A percentile compares a stretch with the other conserved stretches of the same genome.
phyloP scores from a whole-genome alignment of 2,797 vertebrate species.

The Jordanella pulchra region DNA sequence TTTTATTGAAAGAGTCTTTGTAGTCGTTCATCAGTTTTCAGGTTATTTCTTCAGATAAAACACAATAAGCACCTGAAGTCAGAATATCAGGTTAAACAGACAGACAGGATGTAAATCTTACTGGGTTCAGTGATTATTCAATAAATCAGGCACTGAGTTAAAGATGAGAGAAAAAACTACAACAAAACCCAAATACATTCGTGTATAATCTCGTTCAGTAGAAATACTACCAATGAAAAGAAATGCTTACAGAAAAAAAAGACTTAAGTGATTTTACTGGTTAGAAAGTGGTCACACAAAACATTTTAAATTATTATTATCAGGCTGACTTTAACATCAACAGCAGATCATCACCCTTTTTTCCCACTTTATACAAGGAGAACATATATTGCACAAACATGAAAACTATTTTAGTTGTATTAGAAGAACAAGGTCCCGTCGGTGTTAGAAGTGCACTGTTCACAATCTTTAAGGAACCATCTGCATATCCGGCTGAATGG shows the following conservation, averaged over 20 bases:
- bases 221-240: constrained; percentile 14
- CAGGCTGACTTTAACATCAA: constrained; percentile 31
- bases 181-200: constrained; percentile 45
- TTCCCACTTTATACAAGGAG: constrained; percentile 44
- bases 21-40: constrained; percentile 29
- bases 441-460: constrained; percentile 42
- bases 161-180: constrained; percentile 12
- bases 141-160: constrained; percentile 43
- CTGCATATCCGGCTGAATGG: constrained; percentile 20
- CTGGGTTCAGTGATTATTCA: constrained; percentile 11
- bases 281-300: constrained; percentile 73
- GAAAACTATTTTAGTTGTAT: constrained; percentile 43
- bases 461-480: constrained; percentile 15
- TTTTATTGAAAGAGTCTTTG: constrained; percentile 48
- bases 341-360: constrained; percentile 27
- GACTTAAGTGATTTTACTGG: constrained; percentile 46
- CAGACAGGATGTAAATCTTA: constrained; percentile 14
- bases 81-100: constrained; percentile 26
- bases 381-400: constrained; percentile 68
- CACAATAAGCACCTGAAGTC: not conserved
- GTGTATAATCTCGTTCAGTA: constrained; percentile 44
- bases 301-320: constrained; percentile 39
- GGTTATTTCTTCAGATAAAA: constrained; percentile 37
- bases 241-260: constrained; percentile 27
- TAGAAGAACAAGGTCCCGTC: constrained; percentile 40